Conservation (phyloP, 2,888 invertebrate genomes). For the Lordiphosa andalusiaca region DNA sequence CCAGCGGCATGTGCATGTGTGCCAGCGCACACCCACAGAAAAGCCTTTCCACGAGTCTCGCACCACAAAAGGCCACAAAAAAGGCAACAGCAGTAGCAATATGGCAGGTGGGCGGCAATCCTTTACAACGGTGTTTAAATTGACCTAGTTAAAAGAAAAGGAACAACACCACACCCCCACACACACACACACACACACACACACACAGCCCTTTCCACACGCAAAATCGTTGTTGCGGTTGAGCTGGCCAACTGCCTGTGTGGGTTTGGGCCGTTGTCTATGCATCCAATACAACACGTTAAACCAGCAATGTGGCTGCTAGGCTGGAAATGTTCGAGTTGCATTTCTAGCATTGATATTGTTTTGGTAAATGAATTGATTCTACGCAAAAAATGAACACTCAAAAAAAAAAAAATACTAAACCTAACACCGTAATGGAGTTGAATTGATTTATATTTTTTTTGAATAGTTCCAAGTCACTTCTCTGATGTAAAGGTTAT, state of each 20-base stretch:
- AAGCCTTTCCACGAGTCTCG: conserved; percentile 18
- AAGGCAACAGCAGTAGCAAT: conserved; percentile 39
- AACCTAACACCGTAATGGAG: too few species aligned
- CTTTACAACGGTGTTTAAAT: conserved; percentile 62
- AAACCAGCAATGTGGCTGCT: conserved; percentile 18
- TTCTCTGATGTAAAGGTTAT: too few species aligned
- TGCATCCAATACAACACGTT: conserved; percentile 68
- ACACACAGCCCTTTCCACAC: background rate
- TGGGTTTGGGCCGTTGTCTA: conserved; percentile 16
- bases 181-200: conserved; percentile 4
- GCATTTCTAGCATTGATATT: conserved; percentile 44
- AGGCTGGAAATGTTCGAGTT: conserved; percentile 63
- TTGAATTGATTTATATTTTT: too few species aligned
- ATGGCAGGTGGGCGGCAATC: conserved; percentile 51
- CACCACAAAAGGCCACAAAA: conserved; percentile 39
- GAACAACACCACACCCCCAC: too few species aligned
- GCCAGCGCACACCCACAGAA: conserved; percentile 52
- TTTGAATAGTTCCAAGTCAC: too few species aligned
- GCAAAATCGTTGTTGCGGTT: conserved; percentile 25
- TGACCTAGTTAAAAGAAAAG: conserved; percentile 63
- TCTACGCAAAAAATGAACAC: too few species aligned
- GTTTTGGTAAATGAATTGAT: conserved; percentile 6
- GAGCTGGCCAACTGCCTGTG: conserved; percentile 17
- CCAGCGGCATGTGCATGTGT: conserved; percentile 14
- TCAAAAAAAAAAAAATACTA: too few species aligned